Percentiles rank a stretch among this genome's conserved stretches.
phyloP scores from a whole-genome alignment of 2,888 invertebrate genomes.

The Pristionchus entomophagus region DNA sequence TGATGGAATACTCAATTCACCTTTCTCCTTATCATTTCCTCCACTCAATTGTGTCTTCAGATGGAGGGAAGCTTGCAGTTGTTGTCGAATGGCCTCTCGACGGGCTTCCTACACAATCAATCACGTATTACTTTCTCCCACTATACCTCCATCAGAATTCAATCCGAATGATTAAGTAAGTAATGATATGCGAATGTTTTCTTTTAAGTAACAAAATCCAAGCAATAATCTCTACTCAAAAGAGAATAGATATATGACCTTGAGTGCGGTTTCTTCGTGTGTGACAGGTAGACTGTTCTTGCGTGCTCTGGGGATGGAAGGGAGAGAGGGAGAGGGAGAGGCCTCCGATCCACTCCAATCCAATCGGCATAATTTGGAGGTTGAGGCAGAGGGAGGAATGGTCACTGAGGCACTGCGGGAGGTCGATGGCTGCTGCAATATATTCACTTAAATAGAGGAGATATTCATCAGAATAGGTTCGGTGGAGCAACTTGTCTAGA shows the following conservation, averaged over 20 bases:
- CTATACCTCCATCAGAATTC: too few relatives aligned
- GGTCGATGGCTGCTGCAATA: neutral
- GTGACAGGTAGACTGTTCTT: neutral
- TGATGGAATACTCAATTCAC: neutral
- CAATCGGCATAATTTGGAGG: neutral
- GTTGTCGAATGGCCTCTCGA: slow-evolving; percentile 39
- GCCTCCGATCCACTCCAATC: neutral
- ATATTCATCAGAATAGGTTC: neutral
- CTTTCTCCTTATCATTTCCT: slow-evolving; percentile 2
- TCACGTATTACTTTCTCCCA: too few relatives aligned
- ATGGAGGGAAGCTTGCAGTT: slow-evolving; percentile 15
- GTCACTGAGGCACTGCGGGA: neutral
- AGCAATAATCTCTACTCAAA: too few relatives aligned
- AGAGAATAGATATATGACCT: too few relatives aligned
- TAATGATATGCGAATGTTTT: neutral
- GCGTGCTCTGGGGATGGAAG: neutral
- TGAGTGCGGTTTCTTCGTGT: neutral
- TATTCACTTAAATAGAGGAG: neutral
- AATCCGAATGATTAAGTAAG: neutral
- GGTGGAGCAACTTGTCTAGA: too few relatives aligned
- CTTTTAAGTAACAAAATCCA: too few relatives aligned
- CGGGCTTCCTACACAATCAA: slow-evolving; percentile 22
- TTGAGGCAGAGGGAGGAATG: neutral
- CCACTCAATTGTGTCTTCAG: neutral
- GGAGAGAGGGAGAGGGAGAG: neutral